phyloP scores from a whole-genome alignment of 2,113 vertebrate genomes.

The Machaerirhynchus nigripectus region DNA sequence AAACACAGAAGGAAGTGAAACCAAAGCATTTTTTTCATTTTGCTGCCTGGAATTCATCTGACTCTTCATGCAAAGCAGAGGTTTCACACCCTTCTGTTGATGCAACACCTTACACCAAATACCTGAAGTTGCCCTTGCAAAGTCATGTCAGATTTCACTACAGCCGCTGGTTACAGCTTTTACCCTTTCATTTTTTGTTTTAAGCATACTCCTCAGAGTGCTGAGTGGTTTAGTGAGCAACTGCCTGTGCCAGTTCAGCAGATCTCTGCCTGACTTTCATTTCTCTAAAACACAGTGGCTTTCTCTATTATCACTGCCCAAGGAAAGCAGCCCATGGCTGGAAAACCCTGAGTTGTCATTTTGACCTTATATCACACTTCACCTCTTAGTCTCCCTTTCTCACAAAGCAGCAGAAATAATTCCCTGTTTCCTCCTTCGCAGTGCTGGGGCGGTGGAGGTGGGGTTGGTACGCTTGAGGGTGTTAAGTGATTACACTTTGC shows the following conservation, averaged over 20 bases:
- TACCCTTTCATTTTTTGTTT: slow-evolving; percentile 70
- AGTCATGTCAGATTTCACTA: slow-evolving; percentile 47
- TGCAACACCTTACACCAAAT: slow-evolving; percentile 13
- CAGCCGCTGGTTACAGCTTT: slow-evolving; percentile 28
- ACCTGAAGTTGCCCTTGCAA: slow-evolving; percentile 1
- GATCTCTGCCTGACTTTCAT: background rate
- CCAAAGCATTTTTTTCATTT: slow-evolving; percentile 42
- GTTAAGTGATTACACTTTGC: background rate
- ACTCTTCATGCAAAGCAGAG: slow-evolving; percentile 70
- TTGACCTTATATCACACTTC: background rate
- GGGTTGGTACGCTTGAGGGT: background rate
- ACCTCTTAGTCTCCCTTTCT: background rate
- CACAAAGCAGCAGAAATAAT: background rate
- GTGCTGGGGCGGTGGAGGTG: background rate
- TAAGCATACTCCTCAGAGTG: background rate
- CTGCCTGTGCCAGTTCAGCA: background rate
- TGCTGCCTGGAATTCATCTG: slow-evolving; percentile 64
- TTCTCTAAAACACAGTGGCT: background rate
- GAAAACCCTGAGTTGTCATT: slow-evolving; percentile 17
- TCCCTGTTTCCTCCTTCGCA: background rate
- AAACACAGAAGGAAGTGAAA: background rate
- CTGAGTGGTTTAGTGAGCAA: background rate
- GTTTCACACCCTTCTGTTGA: slow-evolving; percentile 70
- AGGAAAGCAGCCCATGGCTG: background rate
- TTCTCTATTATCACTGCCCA: background rate